A percentile compares a stretch with the other conserved stretches of the same genome.
Evolutionary conservation across 1,140 invertebrate genomes (phyloP).

Genomic region (Cephus cinctus): DNA sequence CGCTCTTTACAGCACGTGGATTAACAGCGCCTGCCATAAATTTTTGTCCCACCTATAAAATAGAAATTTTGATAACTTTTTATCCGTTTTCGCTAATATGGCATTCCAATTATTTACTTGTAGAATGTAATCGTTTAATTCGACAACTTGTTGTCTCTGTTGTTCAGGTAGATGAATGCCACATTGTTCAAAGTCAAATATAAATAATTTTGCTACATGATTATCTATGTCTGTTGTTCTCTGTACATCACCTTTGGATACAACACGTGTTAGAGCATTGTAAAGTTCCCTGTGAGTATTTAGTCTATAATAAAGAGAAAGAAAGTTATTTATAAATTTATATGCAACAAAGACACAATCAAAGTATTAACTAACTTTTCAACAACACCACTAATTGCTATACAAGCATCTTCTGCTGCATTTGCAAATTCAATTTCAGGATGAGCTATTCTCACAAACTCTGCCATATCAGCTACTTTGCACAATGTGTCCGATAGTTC

Average conservation of each 20-base stretch:
- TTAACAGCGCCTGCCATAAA: constrained; percentile 78
- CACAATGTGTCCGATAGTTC: constrained; percentile 91
- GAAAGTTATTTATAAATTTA: constrained; percentile 13
- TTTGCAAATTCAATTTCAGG: constrained; percentile 70
- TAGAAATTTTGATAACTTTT: not conserved
- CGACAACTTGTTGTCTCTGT: constrained; percentile 74
- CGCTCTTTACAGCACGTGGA: constrained; percentile 64
- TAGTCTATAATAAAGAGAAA: constrained; percentile 59
- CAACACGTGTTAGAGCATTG: constrained; percentile 68
- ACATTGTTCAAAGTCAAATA: constrained; percentile 96
- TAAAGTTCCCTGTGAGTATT: constrained; percentile 89
- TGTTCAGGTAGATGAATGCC: constrained; percentile 90
- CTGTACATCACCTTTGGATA: constrained; percentile 69
- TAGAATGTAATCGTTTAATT: constrained; percentile 77
- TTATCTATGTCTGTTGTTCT: constrained; percentile 74
- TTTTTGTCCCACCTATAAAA: constrained; percentile 74
- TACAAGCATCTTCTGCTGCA: constrained; percentile 85
- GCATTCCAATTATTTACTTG: constrained; percentile 31
- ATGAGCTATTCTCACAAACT: constrained; percentile 91
- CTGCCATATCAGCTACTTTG: constrained; percentile 92
- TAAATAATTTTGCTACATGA: constrained; percentile 84
- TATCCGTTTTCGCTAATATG: not conserved
- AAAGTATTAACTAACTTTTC: constrained; percentile 68
- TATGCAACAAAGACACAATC: constrained; percentile 18
- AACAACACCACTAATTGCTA: constrained; percentile 84